Conservation (phyloP, 2,113 vertebrate genomes). For the Eulemur rufifrons region DNA sequence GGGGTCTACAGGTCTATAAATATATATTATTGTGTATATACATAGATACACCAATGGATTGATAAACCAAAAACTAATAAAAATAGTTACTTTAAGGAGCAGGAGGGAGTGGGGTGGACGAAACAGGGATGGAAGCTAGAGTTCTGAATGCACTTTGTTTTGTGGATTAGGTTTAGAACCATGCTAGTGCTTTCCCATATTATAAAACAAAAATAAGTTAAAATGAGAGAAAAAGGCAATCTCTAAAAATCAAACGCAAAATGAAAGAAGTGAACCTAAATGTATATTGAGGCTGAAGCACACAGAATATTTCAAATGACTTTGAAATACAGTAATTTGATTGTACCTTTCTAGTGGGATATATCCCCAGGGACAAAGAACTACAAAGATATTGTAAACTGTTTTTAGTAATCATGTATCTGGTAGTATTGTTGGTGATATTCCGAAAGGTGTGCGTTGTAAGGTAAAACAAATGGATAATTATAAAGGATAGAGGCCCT, state of each 20-base stretch:
- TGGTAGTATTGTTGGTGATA: neutral
- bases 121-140: neutral
- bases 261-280: constrained; percentile 5
- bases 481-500: neutral
- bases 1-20: neutral
- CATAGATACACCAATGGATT: neutral
- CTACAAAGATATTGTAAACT: neutral
- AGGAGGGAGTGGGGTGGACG: neutral
- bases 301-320: neutral
- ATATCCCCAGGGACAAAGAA: neutral
- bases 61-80: constrained; percentile 3
- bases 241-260: neutral
- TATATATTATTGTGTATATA: neutral
- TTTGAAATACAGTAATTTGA: neutral
- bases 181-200: neutral
- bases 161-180: neutral
- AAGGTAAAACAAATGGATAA: neutral
- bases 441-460: neutral
- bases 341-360: neutral
- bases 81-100: constrained; percentile 5
- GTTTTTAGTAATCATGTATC: neutral
- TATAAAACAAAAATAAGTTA: constrained; percentile 27
- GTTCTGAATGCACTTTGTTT: constrained; percentile 26
- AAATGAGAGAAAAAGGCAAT: constrained; percentile 12
- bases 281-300: neutral